Conservation (phyloP, 2,113 vertebrate species). For the Synodontis membranacea region DNA sequence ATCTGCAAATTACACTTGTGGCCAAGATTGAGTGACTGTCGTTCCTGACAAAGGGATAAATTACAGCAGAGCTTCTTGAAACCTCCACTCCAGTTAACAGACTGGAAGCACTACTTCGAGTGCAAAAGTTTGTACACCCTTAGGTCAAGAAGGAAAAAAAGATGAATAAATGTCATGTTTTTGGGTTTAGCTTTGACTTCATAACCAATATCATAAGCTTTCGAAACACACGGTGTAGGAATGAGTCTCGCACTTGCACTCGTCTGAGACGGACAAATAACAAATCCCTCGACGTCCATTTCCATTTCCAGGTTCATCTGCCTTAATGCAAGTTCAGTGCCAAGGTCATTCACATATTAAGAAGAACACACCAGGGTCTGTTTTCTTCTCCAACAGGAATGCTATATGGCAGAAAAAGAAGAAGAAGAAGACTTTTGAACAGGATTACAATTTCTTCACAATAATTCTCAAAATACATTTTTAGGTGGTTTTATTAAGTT, state of each 20-base stretch:
- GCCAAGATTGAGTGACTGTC: not conserved
- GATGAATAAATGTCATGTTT: not conserved
- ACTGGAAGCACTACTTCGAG: not conserved
- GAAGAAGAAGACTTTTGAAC: too few species aligned
- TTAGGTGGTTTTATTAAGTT: too few species aligned
- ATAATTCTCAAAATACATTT: too few species aligned
- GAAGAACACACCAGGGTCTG: not conserved
- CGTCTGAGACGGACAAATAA: not conserved
- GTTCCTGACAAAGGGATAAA: not conserved
- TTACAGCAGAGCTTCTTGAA: not conserved
- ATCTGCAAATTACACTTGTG: not conserved
- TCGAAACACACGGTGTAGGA: not conserved
- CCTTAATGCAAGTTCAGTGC: not conserved
- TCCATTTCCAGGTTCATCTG: not conserved
- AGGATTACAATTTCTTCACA: too few species aligned
- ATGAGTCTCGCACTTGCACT: not conserved
- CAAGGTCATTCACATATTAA: not conserved
- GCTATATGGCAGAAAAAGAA: too few species aligned
- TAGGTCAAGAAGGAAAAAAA: not conserved
- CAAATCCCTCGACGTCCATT: not conserved
- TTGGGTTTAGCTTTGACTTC: not conserved
- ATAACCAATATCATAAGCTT: not conserved
- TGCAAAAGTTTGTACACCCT: not conserved
- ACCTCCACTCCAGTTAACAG: not conserved
- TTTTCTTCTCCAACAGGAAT: too few species aligned